These are phyloP conservation scores for Thamnophis sirtalis DNA, from an alignment of 2,113 vertebrate species.

Conservation along the genomic window DNA sequence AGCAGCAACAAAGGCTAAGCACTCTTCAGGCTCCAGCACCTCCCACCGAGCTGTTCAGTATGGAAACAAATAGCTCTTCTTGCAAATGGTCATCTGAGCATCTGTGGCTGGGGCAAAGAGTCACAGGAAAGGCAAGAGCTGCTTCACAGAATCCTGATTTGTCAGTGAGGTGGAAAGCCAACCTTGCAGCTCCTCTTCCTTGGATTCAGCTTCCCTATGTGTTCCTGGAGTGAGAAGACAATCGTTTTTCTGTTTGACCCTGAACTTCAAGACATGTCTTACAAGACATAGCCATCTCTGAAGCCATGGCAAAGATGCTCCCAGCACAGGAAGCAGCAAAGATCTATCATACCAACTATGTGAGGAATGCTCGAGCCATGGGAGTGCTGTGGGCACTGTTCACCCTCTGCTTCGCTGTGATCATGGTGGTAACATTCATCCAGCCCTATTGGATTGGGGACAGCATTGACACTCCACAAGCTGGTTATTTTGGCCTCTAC, in stretches of 20 bases:
- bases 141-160: background rate
- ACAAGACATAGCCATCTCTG: background rate
- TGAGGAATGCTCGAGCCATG: constrained; percentile 88
- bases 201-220: background rate
- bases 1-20: background rate
- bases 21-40: background rate
- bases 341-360: constrained; percentile 97
- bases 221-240: background rate
- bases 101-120: too few relatives aligned
- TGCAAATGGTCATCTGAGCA: background rate
- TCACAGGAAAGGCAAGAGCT: background rate
- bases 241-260: background rate
- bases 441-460: constrained; percentile 99
- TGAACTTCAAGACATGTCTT: background rate
- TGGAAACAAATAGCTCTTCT: background rate
- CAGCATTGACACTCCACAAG: constrained; percentile 92
- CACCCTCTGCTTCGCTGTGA: constrained; percentile 92
- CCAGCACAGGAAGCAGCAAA: constrained; percentile 91
- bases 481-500: constrained; percentile 96
- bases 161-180: background rate
- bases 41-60: background rate
- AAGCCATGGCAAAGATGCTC: constrained; percentile 80
- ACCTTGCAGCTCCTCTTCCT: background rate
- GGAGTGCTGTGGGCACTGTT: constrained; percentile 94
- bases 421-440: constrained; percentile 93